Percentiles rank a stretch among this genome's conserved stretches.
These are phyloP conservation scores for Tetragnatha versicolor DNA, from an alignment of 1,140 invertebrate genomes.

Conservation along the genomic window DNA sequence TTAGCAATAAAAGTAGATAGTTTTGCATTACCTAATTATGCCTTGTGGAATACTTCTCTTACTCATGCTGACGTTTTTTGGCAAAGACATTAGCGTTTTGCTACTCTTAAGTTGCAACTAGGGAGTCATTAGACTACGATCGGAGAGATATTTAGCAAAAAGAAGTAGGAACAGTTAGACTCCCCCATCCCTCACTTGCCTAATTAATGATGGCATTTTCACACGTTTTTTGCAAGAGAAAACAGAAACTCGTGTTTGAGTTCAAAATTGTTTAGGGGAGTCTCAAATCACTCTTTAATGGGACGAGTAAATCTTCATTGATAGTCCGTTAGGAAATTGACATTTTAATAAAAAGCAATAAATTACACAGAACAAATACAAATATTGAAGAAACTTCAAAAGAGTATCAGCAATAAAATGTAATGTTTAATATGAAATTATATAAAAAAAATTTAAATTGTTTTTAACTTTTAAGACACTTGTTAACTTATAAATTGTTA, in stretches of 20 bases:
- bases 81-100: background rate
- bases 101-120: background rate
- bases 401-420: too few relatives aligned
- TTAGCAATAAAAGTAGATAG: background rate
- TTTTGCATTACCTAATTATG: conserved; percentile 16
- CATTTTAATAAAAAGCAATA: too few relatives aligned
- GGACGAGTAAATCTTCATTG: conserved; percentile 23
- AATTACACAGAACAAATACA: too few relatives aligned
- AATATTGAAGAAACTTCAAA: too few relatives aligned
- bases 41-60: conserved; percentile 3
- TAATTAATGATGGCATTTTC: conserved; percentile 31
- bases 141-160: conserved; percentile 19
- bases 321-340: too few relatives aligned
- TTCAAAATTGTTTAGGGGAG: conserved; percentile 5
- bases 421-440: too few relatives aligned
- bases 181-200: background rate
- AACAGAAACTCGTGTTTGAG: background rate
- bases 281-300: conserved; percentile 33
- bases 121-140: conserved; percentile 28
- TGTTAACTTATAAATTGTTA: too few relatives aligned
- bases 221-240: background rate
- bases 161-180: background rate
- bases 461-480: too few relatives aligned
- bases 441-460: too few relatives aligned
- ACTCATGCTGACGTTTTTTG: background rate